phyloP scores from a whole-genome alignment of 2,113 vertebrate genomes.

The Terrapene triunguis region DNA sequence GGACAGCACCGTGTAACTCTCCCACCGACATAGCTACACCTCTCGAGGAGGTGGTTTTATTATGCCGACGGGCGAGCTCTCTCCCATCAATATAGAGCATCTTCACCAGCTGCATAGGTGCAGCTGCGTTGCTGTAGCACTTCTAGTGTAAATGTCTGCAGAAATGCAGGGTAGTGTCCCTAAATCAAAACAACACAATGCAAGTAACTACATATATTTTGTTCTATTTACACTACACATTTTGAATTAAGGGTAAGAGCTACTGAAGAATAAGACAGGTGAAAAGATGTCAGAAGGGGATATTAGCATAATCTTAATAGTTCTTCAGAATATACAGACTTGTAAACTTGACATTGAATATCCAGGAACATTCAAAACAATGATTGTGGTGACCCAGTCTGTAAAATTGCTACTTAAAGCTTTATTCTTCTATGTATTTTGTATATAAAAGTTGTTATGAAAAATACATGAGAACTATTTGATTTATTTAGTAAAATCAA shows the following conservation, averaged over 20 bases:
- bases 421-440: constrained; percentile 76
- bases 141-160: constrained; percentile 23
- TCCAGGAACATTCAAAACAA: constrained; percentile 34
- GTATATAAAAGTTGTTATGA: constrained; percentile 55
- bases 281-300: neutral
- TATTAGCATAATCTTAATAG: neutral
- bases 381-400: constrained; percentile 50
- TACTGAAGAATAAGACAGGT: neutral
- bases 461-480: constrained; percentile 43
- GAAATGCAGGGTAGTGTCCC: constrained; percentile 39
- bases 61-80: too few species aligned
- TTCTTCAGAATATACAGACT: neutral
- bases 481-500: constrained; percentile 65
- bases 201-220: neutral
- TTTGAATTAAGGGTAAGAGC: neutral
- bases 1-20: too few species aligned
- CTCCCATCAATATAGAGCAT: too few species aligned
- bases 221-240: neutral
- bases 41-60: too few species aligned
- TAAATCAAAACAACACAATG: constrained; percentile 20
- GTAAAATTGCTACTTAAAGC: constrained; percentile 66
- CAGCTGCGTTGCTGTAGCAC: too few species aligned
- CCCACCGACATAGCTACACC: too few species aligned
- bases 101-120: too few species aligned
- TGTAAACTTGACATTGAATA: constrained; percentile 36